Evolutionary conservation across 2,888 invertebrate species (phyloP).

Genomic region (Philaethria dido): DNA sequence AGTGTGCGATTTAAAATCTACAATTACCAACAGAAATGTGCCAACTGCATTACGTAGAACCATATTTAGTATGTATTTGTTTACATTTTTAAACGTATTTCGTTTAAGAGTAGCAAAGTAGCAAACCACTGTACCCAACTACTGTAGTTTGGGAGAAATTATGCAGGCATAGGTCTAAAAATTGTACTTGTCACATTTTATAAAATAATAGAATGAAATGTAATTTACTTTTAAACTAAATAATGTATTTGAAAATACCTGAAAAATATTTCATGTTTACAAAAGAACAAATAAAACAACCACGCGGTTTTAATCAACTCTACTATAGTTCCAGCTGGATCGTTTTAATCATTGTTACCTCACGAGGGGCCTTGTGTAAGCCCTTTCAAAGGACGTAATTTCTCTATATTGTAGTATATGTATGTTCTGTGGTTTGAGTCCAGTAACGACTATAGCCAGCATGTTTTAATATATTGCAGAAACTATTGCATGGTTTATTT

Average conservation of each 20-base stretch:
- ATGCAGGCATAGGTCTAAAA: too few species aligned
- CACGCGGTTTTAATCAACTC: slow-evolving; percentile 18
- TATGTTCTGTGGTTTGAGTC: slow-evolving; percentile 16
- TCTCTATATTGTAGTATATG: not conserved
- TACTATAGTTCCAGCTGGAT: slow-evolving; percentile 13
- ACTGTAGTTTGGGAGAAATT: too few species aligned
- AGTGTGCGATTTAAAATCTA: too few species aligned
- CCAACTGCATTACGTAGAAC: too few species aligned
- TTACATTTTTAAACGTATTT: too few species aligned
- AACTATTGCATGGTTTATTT: not conserved
- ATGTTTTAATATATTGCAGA: not conserved
- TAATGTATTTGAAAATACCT: not conserved
- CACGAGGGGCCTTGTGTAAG: slow-evolving; percentile 8
- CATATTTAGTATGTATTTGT: too few species aligned
- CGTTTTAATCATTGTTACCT: slow-evolving; percentile 27
- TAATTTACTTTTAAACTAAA: not conserved
- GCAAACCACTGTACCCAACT: too few species aligned
- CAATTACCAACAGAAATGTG: too few species aligned
- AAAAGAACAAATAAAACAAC: not conserved
- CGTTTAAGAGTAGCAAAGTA: too few species aligned
- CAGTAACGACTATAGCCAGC: not conserved
- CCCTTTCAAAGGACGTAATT: slow-evolving; percentile 20
- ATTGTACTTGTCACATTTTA: too few species aligned
- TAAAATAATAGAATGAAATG: too few species aligned
- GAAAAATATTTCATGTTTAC: not conserved